Conservation (phyloP, 2,797 vertebrate genomes). For the Schizopygopsis malacanthus region DNA sequence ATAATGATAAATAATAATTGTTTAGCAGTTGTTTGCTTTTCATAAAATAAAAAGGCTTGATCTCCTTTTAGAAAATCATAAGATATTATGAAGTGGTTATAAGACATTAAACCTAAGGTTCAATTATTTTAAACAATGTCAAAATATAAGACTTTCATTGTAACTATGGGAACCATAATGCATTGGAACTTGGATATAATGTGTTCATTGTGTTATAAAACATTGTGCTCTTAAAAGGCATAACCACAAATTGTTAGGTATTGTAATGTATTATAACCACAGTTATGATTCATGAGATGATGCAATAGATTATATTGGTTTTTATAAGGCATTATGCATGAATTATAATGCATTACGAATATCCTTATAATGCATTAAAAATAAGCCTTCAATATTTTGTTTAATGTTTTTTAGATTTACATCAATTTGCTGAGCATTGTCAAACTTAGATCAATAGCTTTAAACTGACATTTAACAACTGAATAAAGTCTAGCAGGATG, state of each 20-base stretch:
- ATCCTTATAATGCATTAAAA: not conserved
- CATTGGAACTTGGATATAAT: not conserved
- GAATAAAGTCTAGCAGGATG: not conserved
- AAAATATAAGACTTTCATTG: not conserved
- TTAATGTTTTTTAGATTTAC: not conserved
- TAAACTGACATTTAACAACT: not conserved
- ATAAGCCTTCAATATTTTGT: not conserved
- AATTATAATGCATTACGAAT: not conserved
- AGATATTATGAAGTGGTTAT: not conserved
- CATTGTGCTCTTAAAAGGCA: not conserved
- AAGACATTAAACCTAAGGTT: not conserved
- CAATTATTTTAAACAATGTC: not conserved
- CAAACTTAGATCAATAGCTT: not conserved
- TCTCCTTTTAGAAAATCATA: not conserved
- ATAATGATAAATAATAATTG: not conserved
- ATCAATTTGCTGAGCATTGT: not conserved
- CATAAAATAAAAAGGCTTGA: not conserved
- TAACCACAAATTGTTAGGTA: not conserved
- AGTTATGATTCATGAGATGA: not conserved
- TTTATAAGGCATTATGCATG: not conserved
- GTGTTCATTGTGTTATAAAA: not conserved
- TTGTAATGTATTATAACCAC: not conserved
- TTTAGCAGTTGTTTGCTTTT: not conserved
- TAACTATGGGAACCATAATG: not conserved
- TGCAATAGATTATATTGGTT: not conserved